Percentiles rank a stretch among this genome's conserved stretches.
These are phyloP conservation scores for Drosophila fungiperda DNA, from an alignment of 2,888 invertebrate species.

Conservation along the genomic window DNA sequence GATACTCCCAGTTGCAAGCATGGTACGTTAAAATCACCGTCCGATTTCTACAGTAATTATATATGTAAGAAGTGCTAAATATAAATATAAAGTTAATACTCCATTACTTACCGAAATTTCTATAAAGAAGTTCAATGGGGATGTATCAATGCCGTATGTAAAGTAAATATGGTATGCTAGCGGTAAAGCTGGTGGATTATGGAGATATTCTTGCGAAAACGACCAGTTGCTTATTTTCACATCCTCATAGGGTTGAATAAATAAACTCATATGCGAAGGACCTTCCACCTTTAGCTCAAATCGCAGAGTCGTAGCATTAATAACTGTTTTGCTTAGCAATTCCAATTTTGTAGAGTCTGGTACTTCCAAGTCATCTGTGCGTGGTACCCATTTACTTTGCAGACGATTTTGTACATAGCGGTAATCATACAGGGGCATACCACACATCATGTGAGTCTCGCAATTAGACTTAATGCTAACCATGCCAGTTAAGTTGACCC, in stretches of 20 bases:
- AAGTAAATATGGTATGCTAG: constrained; percentile 76
- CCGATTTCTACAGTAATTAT: constrained; percentile 41
- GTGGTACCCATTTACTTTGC: constrained; percentile 69
- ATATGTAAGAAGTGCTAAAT: not conserved
- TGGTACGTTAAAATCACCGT: constrained; percentile 63
- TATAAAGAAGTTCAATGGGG: constrained; percentile 70
- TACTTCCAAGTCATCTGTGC: constrained; percentile 48
- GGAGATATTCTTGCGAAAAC: constrained; percentile 66
- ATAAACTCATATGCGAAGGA: constrained; percentile 76
- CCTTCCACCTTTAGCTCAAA: constrained; percentile 71
- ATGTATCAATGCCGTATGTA: constrained; percentile 67
- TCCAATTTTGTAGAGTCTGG: constrained; percentile 62
- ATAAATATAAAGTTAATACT: not conserved
- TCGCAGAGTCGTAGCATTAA: constrained; percentile 48
- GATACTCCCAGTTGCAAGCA: constrained; percentile 84
- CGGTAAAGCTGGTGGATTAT: constrained; percentile 48
- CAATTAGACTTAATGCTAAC: constrained; percentile 61
- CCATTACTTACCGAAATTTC: constrained; percentile 57
- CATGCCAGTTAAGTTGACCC: constrained; percentile 61
- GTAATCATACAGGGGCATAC: constrained; percentile 76
- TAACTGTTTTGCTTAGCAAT: constrained; percentile 55
- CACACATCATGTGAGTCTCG: constrained; percentile 75
- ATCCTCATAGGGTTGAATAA: constrained; percentile 66
- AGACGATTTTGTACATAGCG: constrained; percentile 55
- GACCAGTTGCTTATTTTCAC: constrained; percentile 75